These are phyloP conservation scores for Pyrochroa serraticornis DNA, from an alignment of 2,888 invertebrate genomes.

Conservation along the genomic window DNA sequence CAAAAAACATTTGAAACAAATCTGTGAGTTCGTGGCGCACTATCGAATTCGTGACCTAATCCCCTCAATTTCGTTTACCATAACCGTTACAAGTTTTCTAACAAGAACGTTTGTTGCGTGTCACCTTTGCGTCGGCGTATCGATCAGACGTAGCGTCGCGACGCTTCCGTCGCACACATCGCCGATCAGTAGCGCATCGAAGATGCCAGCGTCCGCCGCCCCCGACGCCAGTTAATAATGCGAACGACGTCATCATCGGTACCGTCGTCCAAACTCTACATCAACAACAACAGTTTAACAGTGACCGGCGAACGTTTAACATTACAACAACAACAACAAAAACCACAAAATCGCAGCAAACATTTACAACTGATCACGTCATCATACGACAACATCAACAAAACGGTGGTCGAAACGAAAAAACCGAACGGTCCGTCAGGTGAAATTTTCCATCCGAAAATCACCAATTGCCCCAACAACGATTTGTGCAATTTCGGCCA, in stretches of 20 bases:
- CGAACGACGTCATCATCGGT: constrained; percentile 16
- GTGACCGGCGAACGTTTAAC: constrained; percentile 36
- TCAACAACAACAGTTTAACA: constrained; percentile 33
- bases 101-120: too few species aligned
- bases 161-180: constrained; percentile 8
- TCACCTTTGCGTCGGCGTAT: constrained; percentile 17
- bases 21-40: too few species aligned
- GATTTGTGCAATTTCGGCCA: constrained; percentile 9
- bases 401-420: not conserved
- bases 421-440: not conserved
- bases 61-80: too few species aligned
- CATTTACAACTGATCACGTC: not conserved
- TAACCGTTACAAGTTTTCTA: too few species aligned
- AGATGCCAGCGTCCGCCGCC: not conserved
- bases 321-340: not conserved
- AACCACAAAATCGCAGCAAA: not conserved
- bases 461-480: not conserved
- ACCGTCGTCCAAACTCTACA: constrained; percentile 43
- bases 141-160: constrained; percentile 3
- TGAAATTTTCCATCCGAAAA: not conserved
- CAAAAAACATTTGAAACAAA: too few species aligned
- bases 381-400: too few species aligned
- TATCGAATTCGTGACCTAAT: too few species aligned
- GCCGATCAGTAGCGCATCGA: not conserved
- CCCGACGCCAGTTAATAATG: not conserved